Base-by-base conservation (phyloP, 1,140 invertebrate genomes). In the Lepidostoma basale region DNA sequence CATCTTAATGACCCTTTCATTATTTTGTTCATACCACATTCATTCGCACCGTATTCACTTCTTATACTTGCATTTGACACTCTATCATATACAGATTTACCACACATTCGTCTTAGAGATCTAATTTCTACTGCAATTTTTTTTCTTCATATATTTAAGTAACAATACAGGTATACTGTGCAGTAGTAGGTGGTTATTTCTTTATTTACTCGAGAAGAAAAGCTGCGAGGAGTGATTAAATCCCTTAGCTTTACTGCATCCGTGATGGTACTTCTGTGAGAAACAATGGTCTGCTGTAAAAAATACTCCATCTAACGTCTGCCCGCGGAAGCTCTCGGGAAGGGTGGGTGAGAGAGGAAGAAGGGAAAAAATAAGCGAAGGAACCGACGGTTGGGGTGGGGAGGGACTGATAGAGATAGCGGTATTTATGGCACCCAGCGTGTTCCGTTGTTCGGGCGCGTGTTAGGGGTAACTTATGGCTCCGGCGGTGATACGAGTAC, bases 391-490 rank as follows among this genome's bases (percentile, higher is more conserved):
- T 36, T 12, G 8, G 52, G 52, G n/a, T n/a, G 33, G 47, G 44
- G 12, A 25, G 44, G 65, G 65, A 26, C 45, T 64, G 65, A 71
- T 67, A 67, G 69, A 68, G 69, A 67, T 68, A 68, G 69, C 47
- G 47, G 44, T 71, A 71, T 71, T 71, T 71, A 71, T 71, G 65
- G 69, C 64, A 58, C 39, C 30, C 40, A 9, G 60, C 42, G 65
- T 67, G 40, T 68, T 71, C 62, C 65, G 69, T 71, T 71, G 59
- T 42, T 67, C 49, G 33, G 45, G 45, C 16, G 40, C 69, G 62
- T 64, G 65, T 68, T 68, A 64, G 36, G 23, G 59, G 54, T 71
- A 71, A 71, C 69, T 71, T 71, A 71, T 71, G 52, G 66, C 54
- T 71, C 44, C 60, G 30, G 47, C 63, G 54, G 54, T 70, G 69